A percentile compares a stretch with the other conserved stretches of the same genome.
Evolutionary conservation across 1,140 invertebrate genomes (phyloP).

Genomic region (Platorchestia sp.): DNA sequence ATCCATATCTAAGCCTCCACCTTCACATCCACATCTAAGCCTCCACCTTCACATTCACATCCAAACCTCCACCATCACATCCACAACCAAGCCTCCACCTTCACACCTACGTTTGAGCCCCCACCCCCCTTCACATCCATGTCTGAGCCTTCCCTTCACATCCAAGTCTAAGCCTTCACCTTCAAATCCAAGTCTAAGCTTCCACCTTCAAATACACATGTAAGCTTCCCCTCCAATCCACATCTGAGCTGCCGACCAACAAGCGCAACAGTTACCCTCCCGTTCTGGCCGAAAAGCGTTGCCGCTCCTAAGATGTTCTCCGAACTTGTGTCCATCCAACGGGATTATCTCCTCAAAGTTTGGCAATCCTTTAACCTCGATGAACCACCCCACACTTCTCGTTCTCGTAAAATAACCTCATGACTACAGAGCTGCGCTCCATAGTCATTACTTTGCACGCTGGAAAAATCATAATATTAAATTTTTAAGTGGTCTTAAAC

Average conservation of each 20-base stretch:
- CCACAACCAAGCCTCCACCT: background rate
- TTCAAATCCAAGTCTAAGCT: background rate
- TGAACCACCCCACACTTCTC: background rate
- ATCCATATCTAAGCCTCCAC: background rate
- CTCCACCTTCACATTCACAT: background rate
- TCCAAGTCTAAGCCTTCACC: background rate
- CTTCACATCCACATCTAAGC: too few species aligned
- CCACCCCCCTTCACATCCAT: too few species aligned
- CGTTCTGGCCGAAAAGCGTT: background rate
- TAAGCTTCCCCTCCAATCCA: background rate
- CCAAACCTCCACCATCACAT: too few species aligned
- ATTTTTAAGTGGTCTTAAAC: background rate
- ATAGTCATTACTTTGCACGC: background rate
- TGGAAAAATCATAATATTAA: background rate
- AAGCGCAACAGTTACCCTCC: background rate
- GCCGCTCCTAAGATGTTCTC: constrained; percentile 8
- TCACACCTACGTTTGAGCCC: background rate
- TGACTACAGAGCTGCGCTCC: background rate
- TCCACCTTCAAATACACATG: background rate
- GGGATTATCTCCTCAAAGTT: background rate
- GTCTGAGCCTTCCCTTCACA: background rate
- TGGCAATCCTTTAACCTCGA: constrained; percentile 18
- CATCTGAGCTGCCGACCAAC: background rate
- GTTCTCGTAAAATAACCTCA: background rate
- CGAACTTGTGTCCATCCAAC: background rate